Conservation (phyloP, 1,140 invertebrate genomes). For the Drosophila tropicalis region DNA sequence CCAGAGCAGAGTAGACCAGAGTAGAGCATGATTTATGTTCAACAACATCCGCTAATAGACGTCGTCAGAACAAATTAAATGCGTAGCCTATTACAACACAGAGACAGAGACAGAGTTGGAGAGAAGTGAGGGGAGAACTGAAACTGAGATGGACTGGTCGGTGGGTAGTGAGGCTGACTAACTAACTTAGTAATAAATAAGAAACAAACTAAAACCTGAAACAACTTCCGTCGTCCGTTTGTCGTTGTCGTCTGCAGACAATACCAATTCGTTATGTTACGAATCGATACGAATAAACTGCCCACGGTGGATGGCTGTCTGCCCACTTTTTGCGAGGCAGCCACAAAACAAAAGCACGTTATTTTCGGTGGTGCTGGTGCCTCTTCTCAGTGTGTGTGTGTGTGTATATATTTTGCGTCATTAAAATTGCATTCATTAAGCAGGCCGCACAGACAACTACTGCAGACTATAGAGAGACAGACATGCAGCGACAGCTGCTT, state of each 20-base stretch:
- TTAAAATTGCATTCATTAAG: conserved; percentile 78
- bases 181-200: conserved; percentile 46
- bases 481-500: conserved; percentile 31
- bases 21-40: conserved; percentile 71
- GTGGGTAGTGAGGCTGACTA: not conserved
- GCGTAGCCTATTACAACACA: conserved; percentile 60
- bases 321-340: conserved; percentile 57
- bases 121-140: not conserved
- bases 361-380: conserved; percentile 58
- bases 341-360: conserved; percentile 53
- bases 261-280: conserved; percentile 14
- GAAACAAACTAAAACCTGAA: conserved; percentile 34
- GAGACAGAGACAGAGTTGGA: conserved; percentile 15
- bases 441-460: conserved; percentile 31
- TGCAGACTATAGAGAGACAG: conserved; percentile 26
- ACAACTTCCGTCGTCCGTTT: conserved; percentile 39
- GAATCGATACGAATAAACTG: conserved; percentile 45
- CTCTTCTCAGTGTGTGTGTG: conserved; percentile 14
- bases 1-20: conserved; percentile 40
- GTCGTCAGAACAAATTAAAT: conserved; percentile 50
- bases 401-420: conserved; percentile 46
- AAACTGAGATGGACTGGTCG: not conserved
- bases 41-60: conserved; percentile 67
- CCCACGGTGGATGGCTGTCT: conserved; percentile 49
- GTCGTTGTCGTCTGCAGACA: conserved; percentile 8